phyloP scores from a whole-genome alignment of 1,140 invertebrate species.

The Drosophila quadrilineata region DNA sequence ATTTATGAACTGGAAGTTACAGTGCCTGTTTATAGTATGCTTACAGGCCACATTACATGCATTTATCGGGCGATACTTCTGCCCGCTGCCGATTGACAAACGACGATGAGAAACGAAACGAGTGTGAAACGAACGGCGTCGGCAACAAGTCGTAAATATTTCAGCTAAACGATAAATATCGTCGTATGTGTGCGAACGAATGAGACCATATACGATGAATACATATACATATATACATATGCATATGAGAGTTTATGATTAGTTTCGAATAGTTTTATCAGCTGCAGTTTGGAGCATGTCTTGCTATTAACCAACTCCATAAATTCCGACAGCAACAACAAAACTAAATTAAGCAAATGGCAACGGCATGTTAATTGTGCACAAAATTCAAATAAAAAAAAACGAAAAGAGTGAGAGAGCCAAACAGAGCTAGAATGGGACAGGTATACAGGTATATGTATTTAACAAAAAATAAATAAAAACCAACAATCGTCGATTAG shows the following conservation, averaged over 20 bases:
- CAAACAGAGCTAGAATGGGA: neutral
- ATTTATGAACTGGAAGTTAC: no score
- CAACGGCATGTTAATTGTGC: slow-evolving; percentile 68
- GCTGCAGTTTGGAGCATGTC: slow-evolving; percentile 20
- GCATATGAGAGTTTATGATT: neutral
- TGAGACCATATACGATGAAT: slow-evolving; percentile 65
- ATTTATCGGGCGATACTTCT: slow-evolving; percentile 13
- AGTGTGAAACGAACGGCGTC: neutral
- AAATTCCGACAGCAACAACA: slow-evolving; percentile 38
- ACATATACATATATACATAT: slow-evolving; percentile 10
- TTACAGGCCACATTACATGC: slow-evolving; percentile 6
- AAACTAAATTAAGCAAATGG: slow-evolving; percentile 49
- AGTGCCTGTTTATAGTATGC: neutral
- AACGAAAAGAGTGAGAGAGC: slow-evolving; percentile 7
- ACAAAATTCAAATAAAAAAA: slow-evolving; percentile 16
- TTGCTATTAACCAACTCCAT: slow-evolving; percentile 39
- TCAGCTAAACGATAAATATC: no score
- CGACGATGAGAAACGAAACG: no score
- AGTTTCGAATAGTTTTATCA: slow-evolving; percentile 41
- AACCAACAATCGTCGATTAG: slow-evolving; percentile 69
- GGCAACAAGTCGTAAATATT: slow-evolving; percentile 56
- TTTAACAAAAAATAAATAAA: slow-evolving; percentile 12
- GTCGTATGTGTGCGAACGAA: no score
- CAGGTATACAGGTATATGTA: no score
- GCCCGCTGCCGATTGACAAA: slow-evolving; percentile 59